Evolutionary conservation across 2,888 invertebrate species (phyloP), one percentile per base, ranked within the genome.

Genomic region (Drosophila formosana): DNA sequence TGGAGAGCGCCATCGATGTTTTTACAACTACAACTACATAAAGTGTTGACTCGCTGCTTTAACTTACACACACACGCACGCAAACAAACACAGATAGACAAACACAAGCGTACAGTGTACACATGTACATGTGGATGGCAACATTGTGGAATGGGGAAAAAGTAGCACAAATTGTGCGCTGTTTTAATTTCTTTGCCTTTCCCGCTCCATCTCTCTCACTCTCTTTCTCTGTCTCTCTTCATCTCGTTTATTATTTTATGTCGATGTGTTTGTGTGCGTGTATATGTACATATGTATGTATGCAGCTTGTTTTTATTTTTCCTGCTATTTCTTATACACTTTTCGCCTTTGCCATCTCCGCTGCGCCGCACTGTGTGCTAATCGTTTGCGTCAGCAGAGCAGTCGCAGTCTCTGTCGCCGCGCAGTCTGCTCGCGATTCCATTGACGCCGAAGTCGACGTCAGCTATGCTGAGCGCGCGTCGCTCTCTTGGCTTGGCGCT

Each of bases 131-230:
- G 50, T 60, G 61, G 66, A 72, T 69, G 74, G 80, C 75, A 79
- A 79, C 66, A 84, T 78, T 76, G 89, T 80, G 78, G 86, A 89
- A 87, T 80, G 84, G 79, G 83, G 75, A 55, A 89, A 89, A 88
- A 88, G 90, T 88, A 87, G 90, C 88, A 88, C 90, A 88, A 89
- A 87, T 87, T 88, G 84, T 87, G 85, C 75, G 83, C 88, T 84
- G 90, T 87, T 88, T 88, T 87, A 88, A 88, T 89, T 89, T 88
- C 89, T 74, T 78, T 80, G 71, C 47, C 47, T 34, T 62, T 37
- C 63, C 62, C 63, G 71, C 51, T 53, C 66, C 53, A 55, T 47
- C 52, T 43, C 55, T 45, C 62, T 50, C 34, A 37, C 41, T 37
- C n/a, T 37, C 50, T 11, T 30, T 55, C 60, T 49, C 57, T 18